Conservation (phyloP, 1,140 invertebrate genomes). For the Drusus annulatus region DNA sequence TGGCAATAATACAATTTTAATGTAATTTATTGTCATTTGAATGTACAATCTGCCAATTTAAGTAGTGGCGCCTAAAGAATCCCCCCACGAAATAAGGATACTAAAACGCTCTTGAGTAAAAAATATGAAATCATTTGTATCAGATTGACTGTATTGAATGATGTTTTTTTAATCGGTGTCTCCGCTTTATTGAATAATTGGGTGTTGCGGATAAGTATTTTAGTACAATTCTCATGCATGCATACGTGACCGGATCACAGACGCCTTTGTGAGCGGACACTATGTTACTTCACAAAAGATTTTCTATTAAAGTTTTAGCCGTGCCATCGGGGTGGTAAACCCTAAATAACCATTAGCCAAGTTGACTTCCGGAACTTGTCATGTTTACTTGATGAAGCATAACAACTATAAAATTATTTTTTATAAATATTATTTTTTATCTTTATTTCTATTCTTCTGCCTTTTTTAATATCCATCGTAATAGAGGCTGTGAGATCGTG, state of each 20-base stretch:
- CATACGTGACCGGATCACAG: slow-evolving; percentile 51
- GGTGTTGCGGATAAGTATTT: neutral
- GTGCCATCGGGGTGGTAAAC: slow-evolving; percentile 54
- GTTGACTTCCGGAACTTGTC: neutral
- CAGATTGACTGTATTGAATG: neutral
- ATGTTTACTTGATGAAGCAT: no score
- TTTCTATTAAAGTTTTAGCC: slow-evolving; percentile 59
- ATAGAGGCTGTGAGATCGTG: no score
- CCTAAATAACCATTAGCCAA: neutral
- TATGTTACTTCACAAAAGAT: slow-evolving; percentile 55
- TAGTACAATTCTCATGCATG: slow-evolving; percentile 55
- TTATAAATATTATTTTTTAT: no score
- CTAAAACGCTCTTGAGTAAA: neutral
- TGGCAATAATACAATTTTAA: slow-evolving; percentile 11
- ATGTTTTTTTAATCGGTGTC: neutral
- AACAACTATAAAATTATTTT: no score
- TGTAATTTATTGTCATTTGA: slow-evolving; percentile 29
- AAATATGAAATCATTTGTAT: neutral
- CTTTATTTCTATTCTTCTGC: no score
- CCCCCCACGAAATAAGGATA: neutral
- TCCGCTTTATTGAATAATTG: neutral
- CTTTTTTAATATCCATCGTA: no score
- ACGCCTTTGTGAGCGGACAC: slow-evolving; percentile 53
- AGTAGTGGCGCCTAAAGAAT: neutral
- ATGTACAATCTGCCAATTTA: slow-evolving; percentile 5